A percentile compares a stretch with the other conserved stretches of the same genome.
phyloP scores from a whole-genome alignment of 2,888 invertebrate species.

The Apodemia hepburni region DNA sequence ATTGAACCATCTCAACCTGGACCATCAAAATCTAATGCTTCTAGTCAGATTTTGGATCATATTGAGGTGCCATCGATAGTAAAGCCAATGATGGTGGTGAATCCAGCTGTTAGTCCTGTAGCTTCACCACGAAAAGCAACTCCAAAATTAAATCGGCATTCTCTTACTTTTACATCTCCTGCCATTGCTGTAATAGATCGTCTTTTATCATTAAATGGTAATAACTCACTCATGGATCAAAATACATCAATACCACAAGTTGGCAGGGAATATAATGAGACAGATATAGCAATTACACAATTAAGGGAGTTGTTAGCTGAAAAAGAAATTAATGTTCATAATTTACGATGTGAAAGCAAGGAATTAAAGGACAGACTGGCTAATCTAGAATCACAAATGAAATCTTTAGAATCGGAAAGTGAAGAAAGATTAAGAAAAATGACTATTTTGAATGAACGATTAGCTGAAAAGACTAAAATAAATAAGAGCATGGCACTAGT shows the following conservation, averaged over 20 bases:
- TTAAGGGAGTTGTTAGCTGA: constrained; percentile 76
- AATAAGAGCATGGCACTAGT: constrained; percentile 82
- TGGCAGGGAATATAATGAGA: constrained; percentile 52
- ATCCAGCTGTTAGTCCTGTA: constrained; percentile 60
- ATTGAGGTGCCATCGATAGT: constrained; percentile 45
- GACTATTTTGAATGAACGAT: constrained; percentile 56
- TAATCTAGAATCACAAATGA: constrained; percentile 58
- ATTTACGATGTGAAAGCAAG: constrained; percentile 69
- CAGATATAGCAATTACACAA: constrained; percentile 57
- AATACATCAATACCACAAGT: constrained; percentile 44
- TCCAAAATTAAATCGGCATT: constrained; percentile 57
- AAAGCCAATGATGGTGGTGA: constrained; percentile 71
- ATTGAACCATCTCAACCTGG: constrained; percentile 16
- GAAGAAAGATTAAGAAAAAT: constrained; percentile 56
- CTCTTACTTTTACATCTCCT: constrained; percentile 68
- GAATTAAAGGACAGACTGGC: constrained; percentile 68
- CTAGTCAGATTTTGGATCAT: constrained; percentile 49
- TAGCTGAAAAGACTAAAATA: constrained; percentile 62
- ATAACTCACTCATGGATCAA: constrained; percentile 47
- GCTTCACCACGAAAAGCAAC: constrained; percentile 52
- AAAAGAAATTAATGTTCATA: constrained; percentile 75
- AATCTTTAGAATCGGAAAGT: constrained; percentile 52
- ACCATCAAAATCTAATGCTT: constrained; percentile 40
- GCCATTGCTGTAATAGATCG: constrained; percentile 77
- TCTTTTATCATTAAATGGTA: constrained; percentile 64